Base-by-base conservation (phyloP, 2,797 vertebrate genomes). In the Lutjanus argentimaculatus region DNA sequence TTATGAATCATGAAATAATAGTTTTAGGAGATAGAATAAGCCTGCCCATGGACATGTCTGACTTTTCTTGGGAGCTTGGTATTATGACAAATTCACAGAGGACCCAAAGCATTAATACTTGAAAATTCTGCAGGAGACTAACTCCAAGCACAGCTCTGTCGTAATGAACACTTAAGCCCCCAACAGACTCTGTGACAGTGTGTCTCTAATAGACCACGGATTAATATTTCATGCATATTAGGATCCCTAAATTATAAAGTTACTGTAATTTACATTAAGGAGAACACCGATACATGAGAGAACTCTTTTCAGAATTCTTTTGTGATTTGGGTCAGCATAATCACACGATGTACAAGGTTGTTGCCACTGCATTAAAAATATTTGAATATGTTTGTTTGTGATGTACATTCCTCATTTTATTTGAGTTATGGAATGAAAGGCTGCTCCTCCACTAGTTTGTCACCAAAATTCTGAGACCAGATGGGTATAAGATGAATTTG, bases 211-310 rank as follows among this genome's bases (percentile, higher is more conserved):
- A 94, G 89, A 80, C 75, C 84, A 55, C 13, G 22, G 88, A 93
- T 95, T 83, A 92, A 93, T 93, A 93, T 91, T 92, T 94, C 78
- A 94, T 93, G 83, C 89, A 91, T 89, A 86, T 90, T 92, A 86
- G 55, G 43, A 58, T 63, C 67, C 77, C 79, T 85, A 82, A 92
- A 91, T 92, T 88, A 90, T 88, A 83, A 85, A 89, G 77, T 76
- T 64, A 82, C 82, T 87, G 72, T 88, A 85, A 91, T 90, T 90
- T 85, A 80, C 85, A 88, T 85, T 66, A 63, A 88, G 82, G 61
- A 66, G 68, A 82, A 83, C 61, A 68, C 36, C 70, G 84, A 66
- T 62, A 64, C 69, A 51, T 49, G 22, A 59, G 42, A 77, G 40
- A 82, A 72, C 3, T 51, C 30, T 36, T 36, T 52, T 59, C 9